Evolutionary conservation across 2,113 vertebrate species (phyloP).

Genomic region (Corynorhinus townsendii): DNA sequence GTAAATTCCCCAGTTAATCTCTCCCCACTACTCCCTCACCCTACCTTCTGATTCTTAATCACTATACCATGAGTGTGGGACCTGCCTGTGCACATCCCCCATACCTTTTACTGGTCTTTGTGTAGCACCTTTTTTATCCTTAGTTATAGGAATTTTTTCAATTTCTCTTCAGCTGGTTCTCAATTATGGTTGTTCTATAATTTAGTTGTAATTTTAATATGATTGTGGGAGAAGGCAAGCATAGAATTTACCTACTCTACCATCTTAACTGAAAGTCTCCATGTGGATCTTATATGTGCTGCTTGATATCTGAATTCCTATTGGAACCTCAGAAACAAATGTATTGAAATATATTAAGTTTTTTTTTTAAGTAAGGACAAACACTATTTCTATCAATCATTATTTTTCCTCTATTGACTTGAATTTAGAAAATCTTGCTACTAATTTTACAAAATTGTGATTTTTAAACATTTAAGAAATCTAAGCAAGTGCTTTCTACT

Average conservation of each 20-base stretch:
- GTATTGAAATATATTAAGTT: not conserved
- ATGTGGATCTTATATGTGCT: not conserved
- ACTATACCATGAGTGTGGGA: not conserved
- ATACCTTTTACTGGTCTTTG: not conserved
- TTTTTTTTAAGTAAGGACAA: not conserved
- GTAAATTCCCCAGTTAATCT: too few relatives aligned
- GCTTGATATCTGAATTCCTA: not conserved
- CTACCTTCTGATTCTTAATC: not conserved
- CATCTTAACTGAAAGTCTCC: not conserved
- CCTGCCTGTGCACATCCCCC: too few relatives aligned
- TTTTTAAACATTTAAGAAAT: not conserved
- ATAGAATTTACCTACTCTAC: not conserved
- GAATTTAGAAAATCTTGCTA: conserved; percentile 19
- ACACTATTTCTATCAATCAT: not conserved
- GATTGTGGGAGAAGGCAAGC: not conserved
- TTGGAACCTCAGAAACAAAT: not conserved
- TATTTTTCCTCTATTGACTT: not conserved
- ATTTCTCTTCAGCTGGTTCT: not conserved
- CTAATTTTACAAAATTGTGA: conserved; percentile 11
- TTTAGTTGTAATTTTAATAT: not conserved
- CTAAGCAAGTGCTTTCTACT: not conserved
- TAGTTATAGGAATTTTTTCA: not conserved
- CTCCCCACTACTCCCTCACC: too few relatives aligned
- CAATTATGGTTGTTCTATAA: not conserved
- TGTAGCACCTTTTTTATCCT: not conserved